Base-by-base conservation (phyloP, 2,113 vertebrate species). In the Gallinago undulata region DNA sequence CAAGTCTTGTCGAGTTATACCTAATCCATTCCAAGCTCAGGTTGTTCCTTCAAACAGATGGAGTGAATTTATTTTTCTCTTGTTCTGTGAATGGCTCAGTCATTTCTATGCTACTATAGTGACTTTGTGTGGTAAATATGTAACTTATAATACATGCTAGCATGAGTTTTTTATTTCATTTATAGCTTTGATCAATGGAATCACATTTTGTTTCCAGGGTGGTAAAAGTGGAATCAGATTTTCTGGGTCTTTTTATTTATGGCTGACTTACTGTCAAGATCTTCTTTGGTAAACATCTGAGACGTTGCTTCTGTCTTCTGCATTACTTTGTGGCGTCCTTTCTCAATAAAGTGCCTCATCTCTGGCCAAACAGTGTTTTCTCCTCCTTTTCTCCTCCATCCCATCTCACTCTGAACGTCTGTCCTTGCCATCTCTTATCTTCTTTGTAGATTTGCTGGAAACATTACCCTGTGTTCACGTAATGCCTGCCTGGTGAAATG, bases 21-120 rank as follows among this genome's bases (percentile, higher is more conserved):
- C 83, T 51, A 94, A 92, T 85, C 72, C 33, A 30, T 92, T 92
- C 51, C 35, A 88, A 88, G 50, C 30, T 77, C 43, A 72, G 35
- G 33, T 67, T 95, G 39, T 15, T 93, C 48, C 27, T 84, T 93
- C 60, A 94, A 80, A 77, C n/a, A 84, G 75, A 55, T 77, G 59
- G 72, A 67, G 14, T 89, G 63, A 74, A 80, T 87, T 91, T 91
- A 24, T 87, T 94, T 93, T 84, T 72, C 76, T 94, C 82, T 70
- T 77, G 27, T 81, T 93, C 62, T 87, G 19, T 87, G 69, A 88
- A 72, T 75, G 69, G 35, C 23, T 92, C 39, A 67, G 45, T 90
- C 84, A 72, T 74, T 93, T 96, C 75, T 84, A 5, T 77, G 67
- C 63, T 77, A 83, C 37, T 90, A 7, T 73, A 69, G 43, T 73